Base-by-base conservation (phyloP, 1,140 invertebrate species). In the Parasteatoda tepidariorum region DNA sequence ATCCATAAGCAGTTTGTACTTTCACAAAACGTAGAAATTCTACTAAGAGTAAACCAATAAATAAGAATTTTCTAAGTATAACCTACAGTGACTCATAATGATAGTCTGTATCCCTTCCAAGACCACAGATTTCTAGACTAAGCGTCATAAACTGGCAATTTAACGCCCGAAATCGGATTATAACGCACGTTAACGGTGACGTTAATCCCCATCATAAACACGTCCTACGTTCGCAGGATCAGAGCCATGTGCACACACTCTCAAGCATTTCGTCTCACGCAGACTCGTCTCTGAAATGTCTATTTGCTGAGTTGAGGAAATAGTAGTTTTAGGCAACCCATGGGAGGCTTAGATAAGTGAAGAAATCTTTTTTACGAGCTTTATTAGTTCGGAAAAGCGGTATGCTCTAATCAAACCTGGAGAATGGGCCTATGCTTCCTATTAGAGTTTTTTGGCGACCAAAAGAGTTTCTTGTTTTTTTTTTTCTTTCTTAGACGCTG, bases 141-240 rank as follows among this genome's bases (percentile, higher is more conserved):
- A 66, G 57, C 61, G 22, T 48, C 74, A 78, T 78, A 78, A 78
- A 78, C 34, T 54, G 74, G 38, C 59, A 66, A 78, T 66, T 78
- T 78, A 66, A 54, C 30, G 38, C 18, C 74, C 61, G 28, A 66
- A 70, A 78, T 66, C 74, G 74, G 74, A 78, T 78, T 78, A 78
- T 64, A 78, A 66, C 61, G 38, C 61, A 34, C 61, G 62, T 78
- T 78, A 78, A 66, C 38, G 61, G 18, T 34, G 74, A 66, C 74
- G 28, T 54, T 78, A 62, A 78, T 78, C 74, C 74, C 13, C 18
- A 33, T 31, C 74, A 78, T 78, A 78, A 78, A 78, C 61, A 54
- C 57, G 38, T 62, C 55, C 41, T 41, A 62, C 48, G 48, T 28
- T n/a, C 38, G 34, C 66, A 13, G 38, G 38, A 48, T 48, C 38